Conservation (phyloP, 2,113 vertebrate species). For the Bucco capensis region DNA sequence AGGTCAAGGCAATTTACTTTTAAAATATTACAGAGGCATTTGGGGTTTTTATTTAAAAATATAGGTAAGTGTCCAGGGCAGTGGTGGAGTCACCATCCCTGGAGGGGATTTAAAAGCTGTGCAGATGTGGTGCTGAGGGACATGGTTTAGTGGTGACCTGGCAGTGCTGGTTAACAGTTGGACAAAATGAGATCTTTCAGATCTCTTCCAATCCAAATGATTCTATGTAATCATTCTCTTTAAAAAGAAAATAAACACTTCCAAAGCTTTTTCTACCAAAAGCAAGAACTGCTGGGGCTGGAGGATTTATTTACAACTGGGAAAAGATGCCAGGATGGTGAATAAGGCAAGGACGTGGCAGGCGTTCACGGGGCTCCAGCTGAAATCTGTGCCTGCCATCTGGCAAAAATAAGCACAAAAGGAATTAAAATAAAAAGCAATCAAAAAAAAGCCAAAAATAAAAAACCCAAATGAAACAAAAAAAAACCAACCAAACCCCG, state of each 20-base stretch:
- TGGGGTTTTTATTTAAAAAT: neutral
- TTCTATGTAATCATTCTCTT: neutral
- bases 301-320: neutral
- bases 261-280: neutral
- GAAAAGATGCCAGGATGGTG: neutral
- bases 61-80: neutral
- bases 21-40: neutral
- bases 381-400: constrained; percentile 48
- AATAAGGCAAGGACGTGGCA: neutral
- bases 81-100: no score
- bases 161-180: no score
- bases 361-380: neutral
- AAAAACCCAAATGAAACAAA: neutral
- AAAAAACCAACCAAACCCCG: neutral
- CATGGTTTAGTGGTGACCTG: no score
- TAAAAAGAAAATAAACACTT: neutral
- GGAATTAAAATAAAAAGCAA: fast-evolving
- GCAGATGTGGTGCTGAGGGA: no score
- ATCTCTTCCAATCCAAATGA: no score
- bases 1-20: constrained; percentile 13
- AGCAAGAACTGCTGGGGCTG: neutral
- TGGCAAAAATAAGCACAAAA: constrained; percentile 54
- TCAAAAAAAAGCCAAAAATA: no score
- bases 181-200: no score
- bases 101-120: no score